Base-by-base conservation (phyloP, 2,113 vertebrate genomes). In the Tonatia bakeri region DNA sequence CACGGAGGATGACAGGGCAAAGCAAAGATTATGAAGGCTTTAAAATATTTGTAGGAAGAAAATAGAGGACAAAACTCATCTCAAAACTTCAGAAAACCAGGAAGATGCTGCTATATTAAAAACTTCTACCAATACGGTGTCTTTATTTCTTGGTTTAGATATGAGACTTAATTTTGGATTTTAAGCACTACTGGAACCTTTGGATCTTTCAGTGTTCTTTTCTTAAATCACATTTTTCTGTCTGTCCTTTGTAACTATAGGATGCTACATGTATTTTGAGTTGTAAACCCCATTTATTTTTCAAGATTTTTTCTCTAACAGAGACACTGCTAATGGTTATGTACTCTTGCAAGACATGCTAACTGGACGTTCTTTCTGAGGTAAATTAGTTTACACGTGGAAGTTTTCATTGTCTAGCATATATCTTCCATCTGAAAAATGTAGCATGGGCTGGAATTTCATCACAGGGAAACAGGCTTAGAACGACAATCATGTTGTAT, bases 11-110 rank as follows among this genome's bases (percentile, higher is more conserved):
- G 16, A 67, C 31, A 87, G 69, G 86, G 19, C 38, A 84, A 94
- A 93, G 52, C 17, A 79, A 91, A 84, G 75, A 91, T 86, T 82
- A 94, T 56, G 47, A 61, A 56, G 33, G 36, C 69, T 95, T 95
- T 94, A 40, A 83, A 70, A 43, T 87, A 47, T 93, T 90, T 94
- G 50, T 40, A 95, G 87, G 76, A 90, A 92, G 87, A 96, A 95
- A 94, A 92, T n/a, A 94, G 70, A 96, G 38, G 70, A 90, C 79
- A 87, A 38, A 87, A 11, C 36, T 79, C 65, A 72, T 56, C 75
- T 91, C 43, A 15, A 36, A 81, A 56, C 67, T 82, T 85, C 76
- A 65, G 94, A 81, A 93, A 88, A 87, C 54, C 26, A 0, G 36
- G 72, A 77, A 75, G 83, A 40, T 8, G 16, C 7, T 28, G 38